These are phyloP conservation scores for Fragum sueziense DNA, from an alignment of 2,888 invertebrate species.

Conservation along the genomic window DNA sequence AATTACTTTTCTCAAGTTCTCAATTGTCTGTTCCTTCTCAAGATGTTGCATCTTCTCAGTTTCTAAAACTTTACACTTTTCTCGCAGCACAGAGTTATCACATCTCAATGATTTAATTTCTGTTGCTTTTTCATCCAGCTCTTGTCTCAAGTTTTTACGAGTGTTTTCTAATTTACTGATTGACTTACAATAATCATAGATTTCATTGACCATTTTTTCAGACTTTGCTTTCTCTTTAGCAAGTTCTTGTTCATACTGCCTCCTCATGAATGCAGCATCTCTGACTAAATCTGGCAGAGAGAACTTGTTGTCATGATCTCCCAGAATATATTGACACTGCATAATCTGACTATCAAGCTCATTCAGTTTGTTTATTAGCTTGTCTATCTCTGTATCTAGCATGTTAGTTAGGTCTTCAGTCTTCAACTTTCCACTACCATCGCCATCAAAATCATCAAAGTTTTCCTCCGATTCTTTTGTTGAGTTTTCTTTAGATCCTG, in stretches of 20 bases:
- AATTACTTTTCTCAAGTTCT: constrained; percentile 63
- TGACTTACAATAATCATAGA: constrained; percentile 68
- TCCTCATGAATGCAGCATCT: constrained; percentile 42
- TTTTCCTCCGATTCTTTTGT: constrained; percentile 19
- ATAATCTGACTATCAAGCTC: constrained; percentile 56
- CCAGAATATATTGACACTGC: constrained; percentile 63
- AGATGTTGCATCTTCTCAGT: constrained; percentile 57
- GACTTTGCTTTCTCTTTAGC: constrained; percentile 59
- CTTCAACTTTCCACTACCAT: constrained; percentile 26
- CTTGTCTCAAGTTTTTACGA: constrained; percentile 53
- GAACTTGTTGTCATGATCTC: constrained; percentile 60
- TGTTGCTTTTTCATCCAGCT: constrained; percentile 51
- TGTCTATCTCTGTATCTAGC: constrained; percentile 52
- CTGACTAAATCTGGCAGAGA: constrained; percentile 58
- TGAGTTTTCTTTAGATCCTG: constrained; percentile 36
- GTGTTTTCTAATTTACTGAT: constrained; percentile 66
- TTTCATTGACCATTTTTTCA: constrained; percentile 62
- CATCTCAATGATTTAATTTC: constrained; percentile 56
- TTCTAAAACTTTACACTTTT: constrained; percentile 57
- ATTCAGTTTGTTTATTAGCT: constrained; percentile 54
- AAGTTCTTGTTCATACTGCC: constrained; percentile 56
- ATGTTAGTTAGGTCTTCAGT: constrained; percentile 31
- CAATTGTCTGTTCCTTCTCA: constrained; percentile 68
- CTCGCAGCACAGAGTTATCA: constrained; percentile 52
- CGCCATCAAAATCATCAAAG: constrained; percentile 49